These are phyloP conservation scores for Romanogobio albipinnatus DNA, from an alignment of 2,113 vertebrate species.

Conservation along the genomic window DNA sequence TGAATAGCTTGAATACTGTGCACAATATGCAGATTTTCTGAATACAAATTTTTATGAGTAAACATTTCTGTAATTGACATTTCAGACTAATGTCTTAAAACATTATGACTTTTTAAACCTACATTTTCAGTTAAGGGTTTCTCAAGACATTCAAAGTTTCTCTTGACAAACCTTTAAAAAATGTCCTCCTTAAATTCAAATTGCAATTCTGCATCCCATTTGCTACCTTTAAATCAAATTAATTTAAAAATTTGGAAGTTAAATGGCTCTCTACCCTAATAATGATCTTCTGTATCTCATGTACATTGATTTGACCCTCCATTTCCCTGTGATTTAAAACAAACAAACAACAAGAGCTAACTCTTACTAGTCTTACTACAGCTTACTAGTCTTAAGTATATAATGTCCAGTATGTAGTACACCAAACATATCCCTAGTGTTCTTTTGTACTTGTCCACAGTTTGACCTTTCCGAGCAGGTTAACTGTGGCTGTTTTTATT, in stretches of 20 bases:
- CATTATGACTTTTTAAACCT: neutral
- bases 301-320: neutral
- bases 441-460: slow-evolving; percentile 6
- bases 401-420: neutral
- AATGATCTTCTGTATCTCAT: neutral
- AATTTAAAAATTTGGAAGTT: neutral
- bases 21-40: neutral
- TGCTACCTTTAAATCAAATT: neutral
- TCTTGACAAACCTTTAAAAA: neutral
- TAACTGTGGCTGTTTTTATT: slow-evolving; percentile 29
- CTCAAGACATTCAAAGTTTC: neutral
- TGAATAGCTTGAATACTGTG: neutral
- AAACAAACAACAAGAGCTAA: neutral
- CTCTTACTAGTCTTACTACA: neutral
- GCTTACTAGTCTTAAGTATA: neutral
- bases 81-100: neutral
- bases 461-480: slow-evolving; percentile 5
- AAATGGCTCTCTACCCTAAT: neutral
- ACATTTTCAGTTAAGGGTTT: neutral
- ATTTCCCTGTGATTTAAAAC: neutral
- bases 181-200: neutral
- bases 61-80: neutral
- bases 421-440: neutral
- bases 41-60: neutral
- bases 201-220: neutral